Percentiles rank a stretch among this genome's conserved stretches.
These are phyloP conservation scores for Thryonomys swinderianus DNA, from an alignment of 2,113 vertebrate genomes.

Conservation along the genomic window DNA sequence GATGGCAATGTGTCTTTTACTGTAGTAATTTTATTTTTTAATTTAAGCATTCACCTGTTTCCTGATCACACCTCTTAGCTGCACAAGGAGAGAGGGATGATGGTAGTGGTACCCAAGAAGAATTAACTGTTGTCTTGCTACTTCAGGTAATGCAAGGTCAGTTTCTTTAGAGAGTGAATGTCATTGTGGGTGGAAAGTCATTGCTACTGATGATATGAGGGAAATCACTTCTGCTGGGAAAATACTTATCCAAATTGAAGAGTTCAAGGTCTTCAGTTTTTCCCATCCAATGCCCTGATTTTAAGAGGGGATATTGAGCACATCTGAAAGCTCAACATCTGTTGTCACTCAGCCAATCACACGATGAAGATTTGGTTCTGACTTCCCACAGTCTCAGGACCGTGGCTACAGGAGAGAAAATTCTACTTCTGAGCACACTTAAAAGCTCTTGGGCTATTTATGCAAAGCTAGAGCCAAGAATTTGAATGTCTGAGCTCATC, in stretches of 20 bases:
- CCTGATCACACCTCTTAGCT: not conserved
- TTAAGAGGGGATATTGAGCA: not conserved
- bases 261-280: not conserved
- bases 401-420: not conserved
- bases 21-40: not conserved
- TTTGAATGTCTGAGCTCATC: not conserved
- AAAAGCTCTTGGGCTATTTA: not conserved
- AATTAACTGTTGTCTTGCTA: not conserved
- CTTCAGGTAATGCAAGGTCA: too few species aligned
- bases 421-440: not conserved
- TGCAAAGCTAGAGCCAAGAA: not conserved
- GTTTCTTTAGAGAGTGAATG: not conserved
- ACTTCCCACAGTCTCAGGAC: not conserved
- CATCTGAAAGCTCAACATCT: too few species aligned
- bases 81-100: not conserved
- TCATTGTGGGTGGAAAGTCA: too few species aligned
- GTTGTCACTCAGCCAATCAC: not conserved
- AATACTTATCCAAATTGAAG: not conserved
- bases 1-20: not conserved
- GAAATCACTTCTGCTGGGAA: not conserved
- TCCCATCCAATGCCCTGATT: not conserved
- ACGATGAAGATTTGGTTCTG: not conserved
- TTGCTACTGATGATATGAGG: not conserved
- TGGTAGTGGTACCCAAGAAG: too few species aligned
- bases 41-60: not conserved